These are phyloP conservation scores for Peromyscus eremicus DNA, from an alignment of 2,797 vertebrate species.

Conservation along the genomic window DNA sequence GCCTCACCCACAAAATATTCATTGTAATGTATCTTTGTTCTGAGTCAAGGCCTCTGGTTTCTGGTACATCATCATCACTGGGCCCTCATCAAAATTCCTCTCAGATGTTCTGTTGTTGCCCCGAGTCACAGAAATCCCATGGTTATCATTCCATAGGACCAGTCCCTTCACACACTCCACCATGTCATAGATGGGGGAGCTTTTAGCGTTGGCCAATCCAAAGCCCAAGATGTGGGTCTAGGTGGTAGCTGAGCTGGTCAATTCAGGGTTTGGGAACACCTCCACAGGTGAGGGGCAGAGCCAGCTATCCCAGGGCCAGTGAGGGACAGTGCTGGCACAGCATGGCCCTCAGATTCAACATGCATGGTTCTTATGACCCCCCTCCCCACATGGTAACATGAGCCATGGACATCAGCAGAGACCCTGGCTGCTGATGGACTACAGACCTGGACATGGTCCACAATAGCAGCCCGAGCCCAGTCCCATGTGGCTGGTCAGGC, in stretches of 20 bases:
- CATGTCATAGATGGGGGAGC: neutral
- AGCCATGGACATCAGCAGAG: too few species aligned
- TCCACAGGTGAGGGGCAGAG: too few species aligned
- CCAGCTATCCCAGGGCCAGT: too few species aligned
- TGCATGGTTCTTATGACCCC: too few species aligned
- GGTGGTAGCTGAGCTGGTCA: neutral
- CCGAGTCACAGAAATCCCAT: neutral
- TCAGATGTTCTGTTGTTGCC: neutral
- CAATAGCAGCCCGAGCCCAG: too few species aligned
- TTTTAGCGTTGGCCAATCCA: neutral
- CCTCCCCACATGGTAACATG: fast-evolving
- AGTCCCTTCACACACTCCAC: neutral
- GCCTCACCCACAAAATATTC: neutral
- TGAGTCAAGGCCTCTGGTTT: neutral
- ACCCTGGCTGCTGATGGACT: too few species aligned
- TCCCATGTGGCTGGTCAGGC: too few species aligned
- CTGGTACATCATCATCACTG: neutral
- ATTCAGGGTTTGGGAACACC: too few species aligned
- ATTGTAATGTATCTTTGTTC: neutral
- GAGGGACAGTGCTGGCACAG: too few species aligned
- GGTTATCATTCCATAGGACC: neutral
- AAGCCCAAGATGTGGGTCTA: neutral
- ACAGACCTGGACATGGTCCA: too few species aligned
- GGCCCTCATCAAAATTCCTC: neutral
- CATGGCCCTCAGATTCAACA: too few species aligned